Percentiles rank a stretch among this genome's conserved stretches.
phyloP scores from a whole-genome alignment of 2,113 vertebrate genomes.

The Copsychus sechellarum region DNA sequence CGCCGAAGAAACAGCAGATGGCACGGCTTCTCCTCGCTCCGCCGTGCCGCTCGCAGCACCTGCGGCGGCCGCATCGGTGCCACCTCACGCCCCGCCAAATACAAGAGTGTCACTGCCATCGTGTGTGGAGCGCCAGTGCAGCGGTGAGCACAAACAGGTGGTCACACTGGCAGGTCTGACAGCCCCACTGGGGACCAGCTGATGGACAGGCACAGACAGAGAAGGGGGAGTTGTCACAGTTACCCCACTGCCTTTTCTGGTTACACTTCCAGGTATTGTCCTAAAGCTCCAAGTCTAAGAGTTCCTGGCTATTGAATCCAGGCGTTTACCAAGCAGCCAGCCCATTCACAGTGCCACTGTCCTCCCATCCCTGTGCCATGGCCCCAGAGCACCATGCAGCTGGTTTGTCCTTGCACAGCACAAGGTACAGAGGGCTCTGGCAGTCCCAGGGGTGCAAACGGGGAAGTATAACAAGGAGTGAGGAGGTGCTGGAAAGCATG shows the following conservation, averaged over 20 bases:
- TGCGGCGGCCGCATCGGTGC: background rate
- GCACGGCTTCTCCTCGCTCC: background rate
- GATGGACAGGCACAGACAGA: fast-evolving
- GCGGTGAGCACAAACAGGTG: fast-evolving
- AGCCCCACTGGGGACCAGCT: background rate
- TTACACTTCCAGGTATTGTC: background rate
- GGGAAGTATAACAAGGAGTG: background rate
- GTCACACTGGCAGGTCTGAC: background rate
- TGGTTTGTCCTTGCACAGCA: fast-evolving
- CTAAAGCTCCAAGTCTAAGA: background rate
- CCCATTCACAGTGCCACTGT: fast-evolving
- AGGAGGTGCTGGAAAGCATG: background rate
- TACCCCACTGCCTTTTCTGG: background rate
- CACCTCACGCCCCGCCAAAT: background rate
- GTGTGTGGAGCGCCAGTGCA: background rate
- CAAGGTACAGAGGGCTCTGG: background rate
- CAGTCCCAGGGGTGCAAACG: background rate
- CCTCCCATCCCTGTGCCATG: fast-evolving
- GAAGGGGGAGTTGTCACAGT: background rate
- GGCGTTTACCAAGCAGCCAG: background rate
- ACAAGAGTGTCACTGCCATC: background rate
- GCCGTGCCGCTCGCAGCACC: background rate
- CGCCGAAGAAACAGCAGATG: slow-evolving; percentile 34
- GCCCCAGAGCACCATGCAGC: background rate
- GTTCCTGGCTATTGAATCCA: background rate